Conservation (phyloP, 2,888 invertebrate genomes). For the Leucophenga montana region DNA sequence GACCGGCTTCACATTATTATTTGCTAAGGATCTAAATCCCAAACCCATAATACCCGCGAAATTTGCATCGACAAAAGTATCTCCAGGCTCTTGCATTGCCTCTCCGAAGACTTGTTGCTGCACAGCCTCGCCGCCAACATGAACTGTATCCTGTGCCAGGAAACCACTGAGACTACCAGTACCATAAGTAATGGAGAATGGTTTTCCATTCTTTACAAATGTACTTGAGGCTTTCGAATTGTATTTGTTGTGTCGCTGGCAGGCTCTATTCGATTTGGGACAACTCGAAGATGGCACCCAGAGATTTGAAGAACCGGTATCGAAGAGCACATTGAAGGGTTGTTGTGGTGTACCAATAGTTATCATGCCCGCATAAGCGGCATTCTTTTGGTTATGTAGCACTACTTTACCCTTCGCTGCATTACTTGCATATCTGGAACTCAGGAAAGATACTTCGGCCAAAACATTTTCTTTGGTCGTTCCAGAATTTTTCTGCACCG, state of each 20-base stretch:
- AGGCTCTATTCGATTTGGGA: not conserved
- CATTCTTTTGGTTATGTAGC: conserved; percentile 59
- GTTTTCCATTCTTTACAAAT: not conserved
- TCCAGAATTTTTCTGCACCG: not conserved
- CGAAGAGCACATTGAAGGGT: conserved; percentile 39
- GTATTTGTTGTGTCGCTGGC: not conserved
- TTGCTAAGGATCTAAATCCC: conserved; percentile 88
- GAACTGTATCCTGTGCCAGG: conserved; percentile 89
- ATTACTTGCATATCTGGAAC: too few relatives aligned
- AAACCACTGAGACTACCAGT: conserved; percentile 95
- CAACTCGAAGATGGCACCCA: conserved; percentile 77
- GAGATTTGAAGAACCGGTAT: conserved; percentile 38
- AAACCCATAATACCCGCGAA: conserved; percentile 98
- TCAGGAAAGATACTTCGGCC: too few relatives aligned
- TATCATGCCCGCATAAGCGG: conserved; percentile 71
- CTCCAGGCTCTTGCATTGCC: conserved; percentile 91
- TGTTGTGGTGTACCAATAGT: conserved; percentile 40
- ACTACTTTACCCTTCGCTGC: not conserved
- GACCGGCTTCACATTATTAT: conserved; percentile 89
- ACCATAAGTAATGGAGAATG: conserved; percentile 84
- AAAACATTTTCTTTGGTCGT: too few relatives aligned
- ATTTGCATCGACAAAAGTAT: conserved; percentile 94
- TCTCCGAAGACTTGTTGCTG: conserved; percentile 92
- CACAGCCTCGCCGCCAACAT: conserved; percentile 79
- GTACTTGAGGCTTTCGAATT: not conserved